These are phyloP conservation scores for Tenebrio molitor DNA, from an alignment of 1,140 invertebrate genomes.

Conservation along the genomic window DNA sequence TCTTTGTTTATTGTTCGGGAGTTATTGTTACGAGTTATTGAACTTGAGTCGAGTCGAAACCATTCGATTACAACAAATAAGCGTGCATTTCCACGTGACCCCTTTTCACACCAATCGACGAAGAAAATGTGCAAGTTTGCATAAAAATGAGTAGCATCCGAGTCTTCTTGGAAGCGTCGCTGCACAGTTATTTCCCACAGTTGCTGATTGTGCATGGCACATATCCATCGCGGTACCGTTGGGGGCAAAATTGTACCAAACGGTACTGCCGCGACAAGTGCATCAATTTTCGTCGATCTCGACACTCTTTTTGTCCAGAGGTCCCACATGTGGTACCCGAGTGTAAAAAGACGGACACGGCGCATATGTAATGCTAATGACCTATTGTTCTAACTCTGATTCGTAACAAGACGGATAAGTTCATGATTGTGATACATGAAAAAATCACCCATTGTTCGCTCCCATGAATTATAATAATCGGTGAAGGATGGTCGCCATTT, in stretches of 20 bases:
- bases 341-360: not conserved
- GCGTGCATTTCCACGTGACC: no score
- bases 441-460: constrained; percentile 26
- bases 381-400: constrained; percentile 21
- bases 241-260: constrained; percentile 9
- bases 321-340: not conserved
- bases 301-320: not conserved
- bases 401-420: not conserved
- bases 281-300: not conserved
- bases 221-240: not conserved
- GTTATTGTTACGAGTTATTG: no score
- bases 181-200: constrained; percentile 15
- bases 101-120: no score
- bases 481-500: not conserved
- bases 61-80: no score
- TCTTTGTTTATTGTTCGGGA: no score
- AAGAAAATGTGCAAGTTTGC: not conserved
- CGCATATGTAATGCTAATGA: constrained; percentile 6
- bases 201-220: not conserved
- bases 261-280: constrained; percentile 1
- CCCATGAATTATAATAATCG: not conserved
- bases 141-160: not conserved
- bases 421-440: not conserved
- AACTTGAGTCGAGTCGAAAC: no score
- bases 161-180: not conserved